phyloP scores from a whole-genome alignment of 2,888 invertebrate species.

The Ochlodes sylvanus region DNA sequence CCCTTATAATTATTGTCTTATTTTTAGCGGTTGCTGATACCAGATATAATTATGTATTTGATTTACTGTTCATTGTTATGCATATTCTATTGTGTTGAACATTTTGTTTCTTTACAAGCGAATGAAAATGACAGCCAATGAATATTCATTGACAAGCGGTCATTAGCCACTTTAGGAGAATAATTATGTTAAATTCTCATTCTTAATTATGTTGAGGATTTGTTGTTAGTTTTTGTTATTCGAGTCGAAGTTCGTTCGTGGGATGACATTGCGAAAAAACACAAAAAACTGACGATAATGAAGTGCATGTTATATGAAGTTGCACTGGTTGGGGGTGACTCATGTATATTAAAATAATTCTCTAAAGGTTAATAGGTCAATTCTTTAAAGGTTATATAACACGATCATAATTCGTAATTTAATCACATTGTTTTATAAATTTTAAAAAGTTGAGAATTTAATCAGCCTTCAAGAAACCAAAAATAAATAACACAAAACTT shows the following conservation, averaged over 20 bases:
- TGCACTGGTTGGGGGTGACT: conserved; percentile 8
- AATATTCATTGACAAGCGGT: conserved; percentile 34
- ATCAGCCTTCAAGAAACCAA: too few relatives aligned
- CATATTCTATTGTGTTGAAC: conserved; percentile 23
- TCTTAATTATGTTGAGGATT: conserved; percentile 30
- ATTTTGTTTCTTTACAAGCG: conserved; percentile 23
- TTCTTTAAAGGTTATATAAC: too few relatives aligned
- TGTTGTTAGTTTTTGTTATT: conserved; percentile 24
- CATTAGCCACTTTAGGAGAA: conserved; percentile 32
- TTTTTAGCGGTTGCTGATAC: not conserved
- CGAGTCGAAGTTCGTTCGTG: not conserved
- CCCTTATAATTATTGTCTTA: not conserved
- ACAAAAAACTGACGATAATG: conserved; percentile 18
- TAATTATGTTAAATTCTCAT: conserved; percentile 33
- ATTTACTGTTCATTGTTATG: conserved; percentile 20
- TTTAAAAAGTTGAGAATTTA: too few relatives aligned
- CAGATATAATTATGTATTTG: conserved; percentile 9
- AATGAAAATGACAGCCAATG: conserved; percentile 32
- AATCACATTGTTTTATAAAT: too few relatives aligned
- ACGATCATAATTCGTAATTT: too few relatives aligned
- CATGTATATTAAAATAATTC: conserved; percentile 9
- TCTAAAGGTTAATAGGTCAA: conserved; percentile 6
- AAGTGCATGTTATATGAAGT: conserved; percentile 21
- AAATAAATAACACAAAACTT: too few relatives aligned
- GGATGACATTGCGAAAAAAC: conserved; percentile 27